These are phyloP conservation scores for Hippocampus abdominalis DNA, from an alignment of 2,113 vertebrate genomes.

Conservation along the genomic window DNA sequence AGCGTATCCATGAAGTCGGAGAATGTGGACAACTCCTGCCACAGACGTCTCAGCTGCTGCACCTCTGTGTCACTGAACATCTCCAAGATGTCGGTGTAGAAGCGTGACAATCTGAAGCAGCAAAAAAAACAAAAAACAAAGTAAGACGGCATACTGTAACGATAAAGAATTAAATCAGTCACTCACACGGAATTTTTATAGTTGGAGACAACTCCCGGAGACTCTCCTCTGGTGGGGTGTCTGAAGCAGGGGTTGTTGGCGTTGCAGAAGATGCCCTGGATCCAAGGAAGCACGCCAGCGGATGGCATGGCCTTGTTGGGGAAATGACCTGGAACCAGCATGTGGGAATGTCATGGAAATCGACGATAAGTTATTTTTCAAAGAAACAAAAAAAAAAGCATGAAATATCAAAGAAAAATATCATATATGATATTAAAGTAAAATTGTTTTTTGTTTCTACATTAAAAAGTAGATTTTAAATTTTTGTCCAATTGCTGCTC, in stretches of 20 bases:
- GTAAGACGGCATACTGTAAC: neutral
- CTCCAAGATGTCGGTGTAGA: constrained; percentile 83
- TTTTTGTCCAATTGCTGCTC: no score
- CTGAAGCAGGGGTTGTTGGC: constrained; percentile 92
- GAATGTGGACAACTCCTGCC: constrained; percentile 80
- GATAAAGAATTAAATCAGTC: constrained; percentile 22
- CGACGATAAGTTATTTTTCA: no score
- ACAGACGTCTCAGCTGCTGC: constrained; percentile 75
- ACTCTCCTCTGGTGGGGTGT: constrained; percentile 82
- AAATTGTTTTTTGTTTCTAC: no score
- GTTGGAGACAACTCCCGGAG: constrained; percentile 89
- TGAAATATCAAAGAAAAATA: no score
- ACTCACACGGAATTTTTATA: constrained; percentile 94
- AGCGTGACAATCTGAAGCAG: constrained; percentile 79
- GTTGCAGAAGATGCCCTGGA: constrained; percentile 96
- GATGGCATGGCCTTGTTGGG: constrained; percentile 98
- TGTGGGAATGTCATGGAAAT: neutral
- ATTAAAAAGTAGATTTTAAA: no score
- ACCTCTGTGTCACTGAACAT: constrained; percentile 76
- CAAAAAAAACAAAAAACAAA: neutral
- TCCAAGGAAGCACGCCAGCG: constrained; percentile 87
- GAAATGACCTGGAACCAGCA: constrained; percentile 85
- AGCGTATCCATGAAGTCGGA: constrained; percentile 85
- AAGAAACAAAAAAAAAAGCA: no score
- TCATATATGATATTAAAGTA: no score